phyloP scores from a whole-genome alignment of 2,797 vertebrate species.

The Xiphorhynchus erythropygius region DNA sequence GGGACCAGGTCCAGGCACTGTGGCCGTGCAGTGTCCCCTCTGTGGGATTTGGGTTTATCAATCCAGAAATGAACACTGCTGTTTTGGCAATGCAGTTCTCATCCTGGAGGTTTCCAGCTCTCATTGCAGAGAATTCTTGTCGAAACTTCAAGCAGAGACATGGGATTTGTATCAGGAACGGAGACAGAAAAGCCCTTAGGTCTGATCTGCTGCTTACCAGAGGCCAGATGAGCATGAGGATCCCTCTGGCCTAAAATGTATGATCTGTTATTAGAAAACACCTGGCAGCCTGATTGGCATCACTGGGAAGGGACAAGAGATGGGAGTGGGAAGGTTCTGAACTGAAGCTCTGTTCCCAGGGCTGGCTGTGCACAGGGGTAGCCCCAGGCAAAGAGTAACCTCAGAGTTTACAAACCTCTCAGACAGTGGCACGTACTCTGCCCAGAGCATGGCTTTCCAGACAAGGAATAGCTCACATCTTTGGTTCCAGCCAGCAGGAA shows the following conservation, averaged over 20 bases:
- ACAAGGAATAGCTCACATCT: not conserved
- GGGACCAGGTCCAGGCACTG: not conserved
- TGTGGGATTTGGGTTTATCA: rapidly evolving
- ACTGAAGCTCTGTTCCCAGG: not conserved
- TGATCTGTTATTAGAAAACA: conserved; percentile 40
- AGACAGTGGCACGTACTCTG: not conserved
- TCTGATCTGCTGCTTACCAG: conserved; percentile 29
- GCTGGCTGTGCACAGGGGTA: not conserved
- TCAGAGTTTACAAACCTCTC: not conserved
- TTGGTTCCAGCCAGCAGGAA: not conserved
- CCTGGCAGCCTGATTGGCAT: conserved; percentile 30
- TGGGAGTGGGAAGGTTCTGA: not conserved
- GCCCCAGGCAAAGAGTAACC: conserved; percentile 46
- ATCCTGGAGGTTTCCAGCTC: not conserved
- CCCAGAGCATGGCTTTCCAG: not conserved
- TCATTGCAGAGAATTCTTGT: not conserved
- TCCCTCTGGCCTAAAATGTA: conserved; percentile 26
- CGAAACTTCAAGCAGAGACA: not conserved
- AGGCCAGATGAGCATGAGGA: not conserved
- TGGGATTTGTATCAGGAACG: not conserved
- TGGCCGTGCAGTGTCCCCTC: not conserved
- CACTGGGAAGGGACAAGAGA: not conserved
- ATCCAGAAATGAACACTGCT: not conserved
- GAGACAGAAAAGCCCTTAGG: conserved; percentile 49
- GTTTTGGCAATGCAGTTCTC: not conserved